phyloP scores from a whole-genome alignment of 2,888 invertebrate genomes.

The Trichogramma evanescens region DNA sequence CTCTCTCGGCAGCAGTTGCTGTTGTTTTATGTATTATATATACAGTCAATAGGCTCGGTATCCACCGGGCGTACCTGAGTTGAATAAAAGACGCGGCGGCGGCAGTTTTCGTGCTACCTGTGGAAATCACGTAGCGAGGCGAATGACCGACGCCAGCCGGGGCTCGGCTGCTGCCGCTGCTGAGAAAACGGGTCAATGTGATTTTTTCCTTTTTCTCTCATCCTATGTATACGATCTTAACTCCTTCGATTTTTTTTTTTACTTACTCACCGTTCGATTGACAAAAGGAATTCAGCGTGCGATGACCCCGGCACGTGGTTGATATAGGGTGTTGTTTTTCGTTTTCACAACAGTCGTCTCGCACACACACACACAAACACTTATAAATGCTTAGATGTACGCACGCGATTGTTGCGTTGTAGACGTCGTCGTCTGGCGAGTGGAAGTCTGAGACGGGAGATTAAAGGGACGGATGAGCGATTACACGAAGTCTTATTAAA shows the following conservation, averaged over 20 bases:
- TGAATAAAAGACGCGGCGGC: constrained; percentile 26
- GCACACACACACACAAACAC: no score
- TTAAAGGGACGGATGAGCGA: no score
- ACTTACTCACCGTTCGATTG: not conserved
- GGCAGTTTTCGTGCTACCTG: constrained; percentile 21
- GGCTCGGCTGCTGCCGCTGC: not conserved
- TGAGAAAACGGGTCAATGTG: constrained; percentile 20
- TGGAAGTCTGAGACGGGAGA: no score
- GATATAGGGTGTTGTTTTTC: no score
- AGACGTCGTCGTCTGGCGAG: no score
- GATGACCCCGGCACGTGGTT: not conserved
- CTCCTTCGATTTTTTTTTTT: no score
- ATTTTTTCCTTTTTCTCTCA: constrained; percentile 1
- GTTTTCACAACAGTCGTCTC: no score
- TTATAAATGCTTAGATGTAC: not conserved
- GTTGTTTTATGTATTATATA: no score
- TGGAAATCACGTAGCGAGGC: constrained; percentile 20
- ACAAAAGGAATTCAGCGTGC: constrained; percentile 11
- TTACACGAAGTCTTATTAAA: no score
- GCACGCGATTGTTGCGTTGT: not conserved
- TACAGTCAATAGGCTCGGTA: no score
- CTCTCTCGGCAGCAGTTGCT: no score
- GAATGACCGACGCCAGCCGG: not conserved
- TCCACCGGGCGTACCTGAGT: constrained; percentile 11
- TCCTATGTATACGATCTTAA: no score